phyloP scores from a whole-genome alignment of 2,113 vertebrate species.

The Aspidoscelis tigris region DNA sequence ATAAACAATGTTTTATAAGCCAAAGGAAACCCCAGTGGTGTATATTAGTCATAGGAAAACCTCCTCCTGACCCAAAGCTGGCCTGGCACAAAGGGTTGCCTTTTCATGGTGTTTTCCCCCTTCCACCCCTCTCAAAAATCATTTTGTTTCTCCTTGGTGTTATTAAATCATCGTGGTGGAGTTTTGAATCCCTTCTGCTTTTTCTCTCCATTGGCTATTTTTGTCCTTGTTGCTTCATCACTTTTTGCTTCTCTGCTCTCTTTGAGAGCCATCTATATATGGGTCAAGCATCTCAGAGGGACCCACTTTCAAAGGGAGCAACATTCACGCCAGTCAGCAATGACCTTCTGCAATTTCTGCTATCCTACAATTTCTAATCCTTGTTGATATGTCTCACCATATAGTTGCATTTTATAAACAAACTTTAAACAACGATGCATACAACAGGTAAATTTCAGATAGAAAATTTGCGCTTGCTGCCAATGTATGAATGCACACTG shows the following conservation, averaged over 20 bases:
- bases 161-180: constrained; percentile 9
- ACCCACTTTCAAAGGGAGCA: neutral
- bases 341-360: constrained; percentile 39
- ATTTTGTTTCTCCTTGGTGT: neutral
- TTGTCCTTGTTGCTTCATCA: neutral
- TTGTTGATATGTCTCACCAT: constrained; percentile 33
- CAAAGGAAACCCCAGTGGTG: neutral
- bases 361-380: constrained; percentile 11
- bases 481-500: neutral
- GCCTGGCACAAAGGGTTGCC: constrained; percentile 1
- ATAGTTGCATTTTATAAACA: constrained; percentile 1
- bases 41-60: neutral
- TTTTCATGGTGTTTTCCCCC: neutral
- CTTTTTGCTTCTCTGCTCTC: constrained; percentile 4
- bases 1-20: constrained; percentile 33
- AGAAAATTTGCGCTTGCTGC: neutral
- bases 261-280: neutral
- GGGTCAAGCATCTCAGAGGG: accelerated
- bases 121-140: neutral
- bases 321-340: constrained; percentile 27
- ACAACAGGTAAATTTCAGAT: neutral
- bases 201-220: constrained; percentile 3
- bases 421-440: constrained; percentile 1
- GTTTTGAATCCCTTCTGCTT: constrained; percentile 21
- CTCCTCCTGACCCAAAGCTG: constrained; percentile 27